Evolutionary conservation across 2,797 vertebrate species (phyloP), one percentile per base, ranked within the genome.

Genomic region (Neosalanx taihuensis): DNA sequence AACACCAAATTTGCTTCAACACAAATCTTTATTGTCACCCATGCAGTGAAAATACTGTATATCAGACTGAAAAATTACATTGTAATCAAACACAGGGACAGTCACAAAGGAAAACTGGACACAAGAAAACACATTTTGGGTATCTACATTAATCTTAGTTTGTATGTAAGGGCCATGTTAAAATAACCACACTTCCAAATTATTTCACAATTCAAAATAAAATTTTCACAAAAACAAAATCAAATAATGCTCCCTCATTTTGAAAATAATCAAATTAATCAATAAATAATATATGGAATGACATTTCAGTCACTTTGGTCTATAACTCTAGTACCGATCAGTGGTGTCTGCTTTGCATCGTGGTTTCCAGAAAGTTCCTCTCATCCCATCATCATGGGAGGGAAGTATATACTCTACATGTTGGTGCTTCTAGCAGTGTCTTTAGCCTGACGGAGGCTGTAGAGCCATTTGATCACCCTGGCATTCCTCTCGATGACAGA

Each of bases 401-500:
- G n/a, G 2, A 9, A 20, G 18, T 23, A 26, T 26, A 2, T 60
- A 10, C 49, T 74, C 79, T 89, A 91, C 33, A 83, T 79, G 0
- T 90, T 67, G 23, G 91, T 89, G 84, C 83, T 90, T 87, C 87
- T 85, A 71, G 91, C 68, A 70, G 37, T 83, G 92, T 94, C 82
- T 75, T 93, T 91, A 15, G 91, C 93, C 76, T 96, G 92, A 1
- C 94, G 89, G 72, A 97, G 84, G 61, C 95, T 95, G 0, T 97
- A 99, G 20, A 99, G 88, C 97, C 97, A 99, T 75, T 99, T 99
- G 82, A 99, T 99, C 58, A 99, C 97, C 0, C 97, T 88, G 6
- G 97, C 97, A 0, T 99, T 99, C 69, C 93, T 94, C 84, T 99
- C 97, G 0, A 99, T 93, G 75, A 97, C 90, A 0, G 97, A 99